Evolutionary conservation across 1,140 invertebrate genomes (phyloP).

Genomic region (Neodiprion pinetum): DNA sequence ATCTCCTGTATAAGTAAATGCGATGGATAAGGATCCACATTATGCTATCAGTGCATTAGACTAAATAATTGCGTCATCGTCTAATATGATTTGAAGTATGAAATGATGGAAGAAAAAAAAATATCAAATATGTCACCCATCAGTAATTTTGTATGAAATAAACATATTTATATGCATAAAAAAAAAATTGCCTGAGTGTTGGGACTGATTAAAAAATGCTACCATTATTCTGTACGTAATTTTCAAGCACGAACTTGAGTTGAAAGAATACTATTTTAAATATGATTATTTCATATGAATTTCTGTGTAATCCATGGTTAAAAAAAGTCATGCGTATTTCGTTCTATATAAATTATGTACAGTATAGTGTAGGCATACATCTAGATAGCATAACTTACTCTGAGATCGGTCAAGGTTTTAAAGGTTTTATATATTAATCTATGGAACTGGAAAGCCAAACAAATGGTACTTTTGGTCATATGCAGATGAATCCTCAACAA

Average conservation of each 20-base stretch:
- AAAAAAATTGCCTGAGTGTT: slow-evolving; percentile 15
- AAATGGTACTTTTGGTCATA: slow-evolving; percentile 16
- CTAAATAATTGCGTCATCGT: no score
- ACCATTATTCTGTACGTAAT: slow-evolving; percentile 33
- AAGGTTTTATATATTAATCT: background rate
- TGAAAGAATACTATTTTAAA: slow-evolving; percentile 9
- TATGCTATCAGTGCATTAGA: no score
- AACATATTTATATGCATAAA: slow-evolving; percentile 31
- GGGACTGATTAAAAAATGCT: background rate
- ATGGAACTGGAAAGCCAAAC: slow-evolving; percentile 3
- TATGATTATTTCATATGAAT: slow-evolving; percentile 33
- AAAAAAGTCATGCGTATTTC: background rate
- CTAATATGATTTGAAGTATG: background rate
- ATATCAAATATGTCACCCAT: slow-evolving; percentile 1
- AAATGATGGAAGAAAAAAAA: background rate
- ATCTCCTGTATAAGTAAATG: no score
- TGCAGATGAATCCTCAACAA: slow-evolving; percentile 30
- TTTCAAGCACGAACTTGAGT: background rate
- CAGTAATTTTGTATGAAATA: slow-evolving; percentile 32
- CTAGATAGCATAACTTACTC: no score
- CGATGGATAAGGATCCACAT: no score
- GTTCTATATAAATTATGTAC: slow-evolving; percentile 24
- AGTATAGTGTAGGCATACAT: slow-evolving; percentile 26
- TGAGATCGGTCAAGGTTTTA: no score
- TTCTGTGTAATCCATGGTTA: background rate